phyloP scores from a whole-genome alignment of 1,140 invertebrate species.

The Trachelipus rathkii region DNA sequence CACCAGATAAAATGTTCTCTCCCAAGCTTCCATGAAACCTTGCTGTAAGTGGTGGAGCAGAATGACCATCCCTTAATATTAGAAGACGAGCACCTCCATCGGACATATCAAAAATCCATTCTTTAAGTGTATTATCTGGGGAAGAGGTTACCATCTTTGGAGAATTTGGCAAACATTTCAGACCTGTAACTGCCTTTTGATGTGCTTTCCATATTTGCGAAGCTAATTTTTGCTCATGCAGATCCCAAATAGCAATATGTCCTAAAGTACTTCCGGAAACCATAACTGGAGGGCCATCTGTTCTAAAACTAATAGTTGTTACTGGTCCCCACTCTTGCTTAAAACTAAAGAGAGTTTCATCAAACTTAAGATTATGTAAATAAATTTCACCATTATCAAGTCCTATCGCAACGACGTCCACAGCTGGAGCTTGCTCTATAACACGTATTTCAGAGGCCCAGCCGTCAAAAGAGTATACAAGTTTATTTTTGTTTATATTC shows the following conservation, averaged over 20 bases:
- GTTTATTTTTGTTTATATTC: constrained; percentile 75
- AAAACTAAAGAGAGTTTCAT: constrained; percentile 80
- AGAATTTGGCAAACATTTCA: constrained; percentile 78
- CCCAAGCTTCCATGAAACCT: constrained; percentile 78
- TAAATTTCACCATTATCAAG: constrained; percentile 74
- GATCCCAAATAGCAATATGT: constrained; percentile 89
- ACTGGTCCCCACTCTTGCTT: constrained; percentile 89
- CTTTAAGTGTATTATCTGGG: constrained; percentile 89
- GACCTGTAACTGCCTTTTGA: constrained; percentile 64
- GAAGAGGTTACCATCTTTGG: constrained; percentile 87
- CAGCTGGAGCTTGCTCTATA: constrained; percentile 75
- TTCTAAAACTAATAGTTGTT: constrained; percentile 76
- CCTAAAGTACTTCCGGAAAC: constrained; percentile 67
- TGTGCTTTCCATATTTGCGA: constrained; percentile 75
- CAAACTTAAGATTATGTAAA: constrained; percentile 82
- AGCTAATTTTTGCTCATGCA: constrained; percentile 74
- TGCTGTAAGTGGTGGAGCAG: constrained; percentile 71
- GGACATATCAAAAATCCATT: constrained; percentile 92
- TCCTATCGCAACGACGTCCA: constrained; percentile 85
- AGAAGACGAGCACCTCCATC: constrained; percentile 82
- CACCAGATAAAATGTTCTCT: constrained; percentile 73
- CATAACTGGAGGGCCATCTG: constrained; percentile 81
- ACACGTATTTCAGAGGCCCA: constrained; percentile 68
- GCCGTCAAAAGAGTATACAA: constrained; percentile 75
- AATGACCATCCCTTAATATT: constrained; percentile 78